Evolutionary conservation across 2,888 invertebrate species (phyloP), one percentile per base, ranked within the genome.

Genomic region (Notocelia uddmanniana): DNA sequence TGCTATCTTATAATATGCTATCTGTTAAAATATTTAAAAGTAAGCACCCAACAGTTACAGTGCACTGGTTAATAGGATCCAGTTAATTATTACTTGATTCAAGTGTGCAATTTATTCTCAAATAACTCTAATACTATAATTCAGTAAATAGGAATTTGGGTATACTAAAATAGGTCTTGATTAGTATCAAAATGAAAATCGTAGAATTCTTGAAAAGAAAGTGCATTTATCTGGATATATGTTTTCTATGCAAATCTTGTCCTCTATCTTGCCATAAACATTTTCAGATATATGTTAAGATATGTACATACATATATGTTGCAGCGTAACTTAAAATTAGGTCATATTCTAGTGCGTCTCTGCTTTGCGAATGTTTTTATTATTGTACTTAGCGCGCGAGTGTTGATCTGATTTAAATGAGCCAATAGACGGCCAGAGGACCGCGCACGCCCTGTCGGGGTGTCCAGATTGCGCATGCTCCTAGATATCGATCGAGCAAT

Each of bases 311-410:
- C 5, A 5, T 26, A 26, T 26, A 15, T 41, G 3, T 37, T 13
- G 37, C 2, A 41, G 21, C 5, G 21, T n/a, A 5, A 15, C 3
- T n/a, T 15, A 9, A 41, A 41, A 41, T 10, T 15, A 9, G 15
- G n/a, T 1, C 23, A 15, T 45, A 15, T n/a, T 23, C 45, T 11
- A 57, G 31, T 52, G 34, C 19, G 19, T 52, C 1, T 31, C 6
- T 26, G 34, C 71, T 54, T 13, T 54, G 71, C 71, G 71, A 71
- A 67, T 67, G 59, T 66, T 71, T 60, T 52, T 67, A 31, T 60
- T 71, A 59, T 45, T 54, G 66, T 54, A 55, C 26, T 41, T 55
- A 55, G 55, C 68, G 67, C 62, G 72, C 67, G 72, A 72, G 37
- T 68, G 67, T 64, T 54, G n/a, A 54, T 55, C 18, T 54, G 15